A percentile compares a stretch with the other conserved stretches of the same genome.
Conservation (phyloP, 1,140 invertebrate species). For the Procambarus virginalis region DNA sequence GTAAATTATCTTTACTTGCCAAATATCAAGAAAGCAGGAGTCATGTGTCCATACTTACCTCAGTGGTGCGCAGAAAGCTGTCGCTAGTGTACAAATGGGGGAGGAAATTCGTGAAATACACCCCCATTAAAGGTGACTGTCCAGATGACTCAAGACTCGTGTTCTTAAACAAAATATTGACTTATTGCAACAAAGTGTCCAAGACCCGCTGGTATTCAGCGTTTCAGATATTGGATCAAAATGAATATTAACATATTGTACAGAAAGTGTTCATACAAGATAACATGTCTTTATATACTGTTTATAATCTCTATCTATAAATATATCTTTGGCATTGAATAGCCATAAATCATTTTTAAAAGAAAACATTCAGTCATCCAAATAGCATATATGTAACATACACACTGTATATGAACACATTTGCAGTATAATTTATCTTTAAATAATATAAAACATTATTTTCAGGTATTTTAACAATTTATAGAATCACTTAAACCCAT, state of each 20-base stretch:
- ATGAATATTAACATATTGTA: constrained; percentile 42
- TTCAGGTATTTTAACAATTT: constrained; percentile 36
- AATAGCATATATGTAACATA: constrained; percentile 22
- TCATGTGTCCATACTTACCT: constrained; percentile 24
- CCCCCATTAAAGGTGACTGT: background rate
- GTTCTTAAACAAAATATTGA: background rate
- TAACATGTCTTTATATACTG: constrained; percentile 60
- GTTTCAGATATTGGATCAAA: constrained; percentile 13
- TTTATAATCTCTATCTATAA: constrained; percentile 64
- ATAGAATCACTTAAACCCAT: constrained; percentile 27
- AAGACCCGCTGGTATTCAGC: constrained; percentile 24
- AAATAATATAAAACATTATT: constrained; percentile 42
- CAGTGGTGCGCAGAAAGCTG: constrained; percentile 10
- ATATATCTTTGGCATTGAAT: constrained; percentile 63
- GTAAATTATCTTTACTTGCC: background rate
- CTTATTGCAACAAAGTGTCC: constrained; percentile 27
- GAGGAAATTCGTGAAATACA: background rate
- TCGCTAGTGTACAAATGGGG: constrained; percentile 24
- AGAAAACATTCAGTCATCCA: constrained; percentile 22
- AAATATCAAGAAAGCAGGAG: background rate
- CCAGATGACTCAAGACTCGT: background rate
- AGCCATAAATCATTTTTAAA: constrained; percentile 38
- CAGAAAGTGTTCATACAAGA: constrained; percentile 40
- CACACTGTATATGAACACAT: constrained; percentile 42
- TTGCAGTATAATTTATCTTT: constrained; percentile 30